phyloP scores from a whole-genome alignment of 2,797 vertebrate genomes.

The Hemitrygon akajei region DNA sequence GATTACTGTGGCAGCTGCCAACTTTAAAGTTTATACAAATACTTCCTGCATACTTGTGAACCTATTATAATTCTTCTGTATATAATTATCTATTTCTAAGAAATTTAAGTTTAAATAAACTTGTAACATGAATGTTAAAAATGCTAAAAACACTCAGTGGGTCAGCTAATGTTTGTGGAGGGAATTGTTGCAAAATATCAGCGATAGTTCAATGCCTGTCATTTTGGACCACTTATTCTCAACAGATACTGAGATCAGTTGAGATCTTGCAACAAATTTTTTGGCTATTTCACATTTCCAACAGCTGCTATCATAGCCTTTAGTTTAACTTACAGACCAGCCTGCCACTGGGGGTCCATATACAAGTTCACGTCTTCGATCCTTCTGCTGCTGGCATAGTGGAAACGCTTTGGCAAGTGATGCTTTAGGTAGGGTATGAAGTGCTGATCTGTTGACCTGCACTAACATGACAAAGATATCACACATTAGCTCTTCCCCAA shows the following conservation, averaged over 20 bases:
- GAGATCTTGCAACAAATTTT: not conserved
- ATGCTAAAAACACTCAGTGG: not conserved
- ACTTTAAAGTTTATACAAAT: not conserved
- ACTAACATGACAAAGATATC: constrained; percentile 46
- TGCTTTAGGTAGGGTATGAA: constrained; percentile 60
- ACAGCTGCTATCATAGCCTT: not conserved
- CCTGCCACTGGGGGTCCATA: constrained; percentile 59
- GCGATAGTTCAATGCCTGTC: not conserved
- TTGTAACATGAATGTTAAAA: constrained; percentile 52
- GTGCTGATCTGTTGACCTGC: constrained; percentile 55
- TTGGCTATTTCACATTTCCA: not conserved
- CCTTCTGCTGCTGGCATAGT: constrained; percentile 62
- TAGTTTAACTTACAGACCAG: constrained; percentile 54
- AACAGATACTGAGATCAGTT: not conserved
- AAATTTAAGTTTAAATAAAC: not conserved
- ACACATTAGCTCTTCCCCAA: not conserved
- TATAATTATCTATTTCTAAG: not conserved
- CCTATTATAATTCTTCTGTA: not conserved
- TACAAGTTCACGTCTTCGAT: constrained; percentile 63
- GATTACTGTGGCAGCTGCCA: not conserved
- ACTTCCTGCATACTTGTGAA: not conserved
- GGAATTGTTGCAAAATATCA: not conserved
- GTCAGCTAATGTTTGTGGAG: not conserved
- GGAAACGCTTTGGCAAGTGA: constrained; percentile 63
- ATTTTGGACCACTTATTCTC: not conserved